A percentile compares a stretch with the other conserved stretches of the same genome.
Evolutionary conservation across 2,888 invertebrate species (phyloP).

Genomic region (Micropterix aruncella): DNA sequence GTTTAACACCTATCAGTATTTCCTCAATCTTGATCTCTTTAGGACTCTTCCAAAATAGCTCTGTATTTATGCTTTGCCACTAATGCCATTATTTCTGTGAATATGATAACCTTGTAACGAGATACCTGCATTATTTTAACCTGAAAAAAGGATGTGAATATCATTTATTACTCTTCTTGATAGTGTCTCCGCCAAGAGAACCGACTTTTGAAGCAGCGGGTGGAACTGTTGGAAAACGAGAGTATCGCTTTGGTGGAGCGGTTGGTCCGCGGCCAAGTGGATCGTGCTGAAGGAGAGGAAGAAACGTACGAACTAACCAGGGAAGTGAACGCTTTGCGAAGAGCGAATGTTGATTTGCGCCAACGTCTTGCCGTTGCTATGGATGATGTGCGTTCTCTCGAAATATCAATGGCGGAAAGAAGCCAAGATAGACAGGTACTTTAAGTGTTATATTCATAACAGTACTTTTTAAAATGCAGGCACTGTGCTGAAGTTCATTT

Average conservation of each 20-base stretch:
- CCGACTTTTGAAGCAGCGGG: slow-evolving; percentile 84
- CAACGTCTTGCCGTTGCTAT: slow-evolving; percentile 83
- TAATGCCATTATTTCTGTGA: too few species aligned
- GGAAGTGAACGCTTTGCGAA: slow-evolving; percentile 76
- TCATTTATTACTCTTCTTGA: slow-evolving; percentile 12
- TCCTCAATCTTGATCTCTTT: too few species aligned
- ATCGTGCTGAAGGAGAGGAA: slow-evolving; percentile 90
- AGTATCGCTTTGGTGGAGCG: slow-evolving; percentile 89
- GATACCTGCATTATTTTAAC: too few species aligned
- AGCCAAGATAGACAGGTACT: not conserved
- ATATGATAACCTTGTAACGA: too few species aligned
- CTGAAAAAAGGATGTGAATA: slow-evolving; percentile 8
- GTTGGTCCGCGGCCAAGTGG: slow-evolving; percentile 85
- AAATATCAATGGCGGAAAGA: slow-evolving; percentile 48
- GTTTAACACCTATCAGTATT: too few species aligned
- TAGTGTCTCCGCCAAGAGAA: slow-evolving; percentile 84
- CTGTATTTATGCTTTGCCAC: slow-evolving; percentile 4
- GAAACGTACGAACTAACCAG: slow-evolving; percentile 70
- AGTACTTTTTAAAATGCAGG: too few species aligned
- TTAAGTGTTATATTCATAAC: too few species aligned
- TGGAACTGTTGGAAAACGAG: slow-evolving; percentile 89
- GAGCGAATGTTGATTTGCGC: slow-evolving; percentile 78
- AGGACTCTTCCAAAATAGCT: too few species aligned
- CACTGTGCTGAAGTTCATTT: too few species aligned
- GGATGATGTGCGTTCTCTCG: slow-evolving; percentile 76